phyloP scores from a whole-genome alignment of 1,140 invertebrate species.

The Megalonaias nervosa region DNA sequence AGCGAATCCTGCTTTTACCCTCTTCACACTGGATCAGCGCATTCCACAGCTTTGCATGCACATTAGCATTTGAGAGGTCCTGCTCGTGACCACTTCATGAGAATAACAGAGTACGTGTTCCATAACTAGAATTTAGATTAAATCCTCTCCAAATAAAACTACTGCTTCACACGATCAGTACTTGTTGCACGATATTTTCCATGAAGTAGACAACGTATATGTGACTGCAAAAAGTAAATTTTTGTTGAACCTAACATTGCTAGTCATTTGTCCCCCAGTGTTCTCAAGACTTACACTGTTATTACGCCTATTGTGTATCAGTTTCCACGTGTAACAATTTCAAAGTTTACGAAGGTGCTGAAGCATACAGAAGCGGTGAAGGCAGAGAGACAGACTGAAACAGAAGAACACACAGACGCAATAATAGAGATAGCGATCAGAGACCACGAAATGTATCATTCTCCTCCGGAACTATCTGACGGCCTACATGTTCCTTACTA shows the following conservation, averaged over 20 bases:
- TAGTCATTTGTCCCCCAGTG: constrained; percentile 10
- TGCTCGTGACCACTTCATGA: constrained; percentile 10
- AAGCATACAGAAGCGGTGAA: too few relatives aligned
- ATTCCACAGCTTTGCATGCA: background rate
- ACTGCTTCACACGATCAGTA: background rate
- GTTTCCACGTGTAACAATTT: constrained; percentile 33
- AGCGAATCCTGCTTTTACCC: constrained; percentile 9
- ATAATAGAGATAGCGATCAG: constrained; percentile 22
- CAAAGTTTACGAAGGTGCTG: constrained; percentile 4
- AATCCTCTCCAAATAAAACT: background rate
- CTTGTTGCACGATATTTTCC: constrained; percentile 16
- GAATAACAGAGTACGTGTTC: constrained; percentile 20
- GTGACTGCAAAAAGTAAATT: constrained; percentile 8
- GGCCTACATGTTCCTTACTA: constrained; percentile 23
- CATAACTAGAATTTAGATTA: constrained; percentile 34
- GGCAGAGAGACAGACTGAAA: background rate
- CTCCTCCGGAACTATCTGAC: constrained; percentile 29
- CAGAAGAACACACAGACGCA: constrained; percentile 1
- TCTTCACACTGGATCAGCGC: background rate
- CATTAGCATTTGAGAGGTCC: constrained; percentile 5
- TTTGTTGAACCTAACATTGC: constrained; percentile 15
- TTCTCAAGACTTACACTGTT: constrained; percentile 24
- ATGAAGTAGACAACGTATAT: background rate
- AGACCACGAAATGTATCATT: constrained; percentile 1
- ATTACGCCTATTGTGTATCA: constrained; percentile 17